Base-by-base conservation (phyloP, 2,888 invertebrate species). In the Drosophila birchii region DNA sequence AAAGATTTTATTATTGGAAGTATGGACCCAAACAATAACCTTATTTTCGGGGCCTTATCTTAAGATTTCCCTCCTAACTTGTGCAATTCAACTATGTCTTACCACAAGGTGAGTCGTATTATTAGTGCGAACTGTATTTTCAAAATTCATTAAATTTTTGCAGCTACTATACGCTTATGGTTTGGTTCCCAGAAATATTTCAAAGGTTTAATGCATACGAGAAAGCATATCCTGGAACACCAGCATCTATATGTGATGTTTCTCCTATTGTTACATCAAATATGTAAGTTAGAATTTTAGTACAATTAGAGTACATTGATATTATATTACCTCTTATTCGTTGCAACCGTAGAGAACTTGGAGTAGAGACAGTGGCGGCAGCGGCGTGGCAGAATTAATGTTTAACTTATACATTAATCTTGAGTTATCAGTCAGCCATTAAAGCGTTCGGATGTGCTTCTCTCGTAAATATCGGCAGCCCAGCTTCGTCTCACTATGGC, bases 181-280 rank as follows among this genome's bases (percentile, higher is more conserved):
- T 97, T 91, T 98, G 97, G 97, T 97, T 97, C 93, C 97, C 97
- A 16, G 97, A 97, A 92, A 93, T 97, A 84, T 97, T 97, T 93
- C 95, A 95, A 92, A 95, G 97, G 60, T 96, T 96, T 92, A 96
- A 96, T 88, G 95, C 95, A 83, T 96, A 95, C 91, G 96, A 96
- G 89, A 90, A 92, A 32, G 91, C 93, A 2, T 93, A 95, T 93
- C 96, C 96, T 1, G 95, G 94, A 75, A 93, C 94, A 56, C 93
- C 94, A 0, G 96, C 96, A 0, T 95, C 96, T 0, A 96, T 97
- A 9, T 96, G 96, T 91, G 95, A 96, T 85, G 96, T 96, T 1
- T 96, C 96, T 16, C 94, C 95, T 11, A 94, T 95, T 58, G 94
- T 95, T 16, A 89, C 93, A 16, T 68, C 81, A 36, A 89, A 90